These are phyloP conservation scores for Oryzias curvinotus DNA, from an alignment of 2,113 vertebrate genomes.

Conservation along the genomic window DNA sequence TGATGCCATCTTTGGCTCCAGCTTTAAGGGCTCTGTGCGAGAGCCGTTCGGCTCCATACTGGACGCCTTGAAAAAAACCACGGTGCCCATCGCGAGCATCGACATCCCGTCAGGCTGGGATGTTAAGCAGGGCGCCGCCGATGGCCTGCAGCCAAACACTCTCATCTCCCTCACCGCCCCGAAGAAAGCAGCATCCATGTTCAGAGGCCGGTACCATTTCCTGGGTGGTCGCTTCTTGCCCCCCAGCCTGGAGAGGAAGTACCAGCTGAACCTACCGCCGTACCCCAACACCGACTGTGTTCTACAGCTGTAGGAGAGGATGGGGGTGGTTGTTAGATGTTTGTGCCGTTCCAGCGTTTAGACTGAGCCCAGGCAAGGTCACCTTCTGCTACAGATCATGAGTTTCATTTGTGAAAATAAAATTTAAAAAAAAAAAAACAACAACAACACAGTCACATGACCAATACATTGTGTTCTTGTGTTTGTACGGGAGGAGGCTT, in stretches of 20 bases:
- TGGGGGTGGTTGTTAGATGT: too few species aligned
- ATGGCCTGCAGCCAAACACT: constrained; percentile 89
- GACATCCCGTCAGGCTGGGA: constrained; percentile 98
- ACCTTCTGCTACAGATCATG: too few species aligned
- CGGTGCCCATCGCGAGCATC: constrained; percentile 86
- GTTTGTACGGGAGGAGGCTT: too few species aligned
- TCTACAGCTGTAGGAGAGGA: constrained; percentile 68
- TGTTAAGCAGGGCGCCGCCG: constrained; percentile 86
- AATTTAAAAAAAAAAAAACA: too few species aligned
- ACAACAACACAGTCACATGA: too few species aligned
- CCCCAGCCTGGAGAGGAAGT: constrained; percentile 83
- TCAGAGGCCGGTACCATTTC: constrained; percentile 89
- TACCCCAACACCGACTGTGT: constrained; percentile 88
- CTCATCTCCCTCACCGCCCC: constrained; percentile 94
- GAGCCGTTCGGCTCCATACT: constrained; percentile 89
- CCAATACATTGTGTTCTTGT: too few species aligned
- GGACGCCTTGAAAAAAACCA: constrained; percentile 75
- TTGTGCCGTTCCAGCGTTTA: too few species aligned
- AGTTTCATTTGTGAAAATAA: too few species aligned
- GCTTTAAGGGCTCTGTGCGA: constrained; percentile 88
- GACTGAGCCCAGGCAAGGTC: too few species aligned
- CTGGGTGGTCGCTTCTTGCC: constrained; percentile 94
- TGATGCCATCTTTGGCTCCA: constrained; percentile 96
- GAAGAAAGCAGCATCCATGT: constrained; percentile 83
- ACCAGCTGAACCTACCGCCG: constrained; percentile 83